A percentile compares a stretch with the other conserved stretches of the same genome.
Evolutionary conservation across 1,140 invertebrate genomes (phyloP).

Genomic region (Hesperophylax magnus): DNA sequence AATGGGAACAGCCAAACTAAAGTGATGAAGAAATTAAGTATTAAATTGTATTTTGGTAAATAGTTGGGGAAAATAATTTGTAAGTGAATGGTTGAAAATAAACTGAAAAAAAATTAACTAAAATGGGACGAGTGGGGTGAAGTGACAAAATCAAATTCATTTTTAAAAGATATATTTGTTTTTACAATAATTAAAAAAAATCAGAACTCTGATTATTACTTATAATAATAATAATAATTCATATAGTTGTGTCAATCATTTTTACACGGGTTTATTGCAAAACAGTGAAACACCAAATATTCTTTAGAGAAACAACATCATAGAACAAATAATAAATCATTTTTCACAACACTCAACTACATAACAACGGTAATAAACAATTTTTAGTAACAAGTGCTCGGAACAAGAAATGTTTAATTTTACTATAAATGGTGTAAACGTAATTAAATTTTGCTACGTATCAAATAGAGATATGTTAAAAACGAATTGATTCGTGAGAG

Average conservation of each 20-base stretch:
- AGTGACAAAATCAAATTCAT: constrained; percentile 18
- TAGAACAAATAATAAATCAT: background rate
- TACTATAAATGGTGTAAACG: too few species aligned
- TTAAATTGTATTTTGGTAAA: background rate
- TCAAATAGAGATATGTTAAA: too few species aligned
- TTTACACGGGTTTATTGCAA: constrained; percentile 2
- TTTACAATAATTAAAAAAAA: constrained; percentile 6
- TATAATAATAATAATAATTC: constrained; percentile 9
- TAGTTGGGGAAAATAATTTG: background rate
- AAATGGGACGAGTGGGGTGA: constrained; percentile 15
- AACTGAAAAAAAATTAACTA: background rate
- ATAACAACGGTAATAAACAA: constrained; percentile 15
- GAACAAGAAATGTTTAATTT: background rate
- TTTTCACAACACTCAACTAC: background rate
- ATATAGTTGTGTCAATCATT: constrained; percentile 2
- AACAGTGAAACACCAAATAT: constrained; percentile 18
- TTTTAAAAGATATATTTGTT: constrained; percentile 41
- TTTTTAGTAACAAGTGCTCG: background rate
- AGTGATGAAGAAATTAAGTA: background rate
- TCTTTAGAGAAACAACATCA: background rate
- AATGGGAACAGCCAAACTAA: background rate
- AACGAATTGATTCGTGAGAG: too few species aligned
- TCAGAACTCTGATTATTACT: constrained; percentile 10
- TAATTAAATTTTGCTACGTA: too few species aligned
- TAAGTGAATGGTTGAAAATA: background rate